Base-by-base conservation (phyloP, 2,113 vertebrate genomes). In the Engraulis encrasicolus region DNA sequence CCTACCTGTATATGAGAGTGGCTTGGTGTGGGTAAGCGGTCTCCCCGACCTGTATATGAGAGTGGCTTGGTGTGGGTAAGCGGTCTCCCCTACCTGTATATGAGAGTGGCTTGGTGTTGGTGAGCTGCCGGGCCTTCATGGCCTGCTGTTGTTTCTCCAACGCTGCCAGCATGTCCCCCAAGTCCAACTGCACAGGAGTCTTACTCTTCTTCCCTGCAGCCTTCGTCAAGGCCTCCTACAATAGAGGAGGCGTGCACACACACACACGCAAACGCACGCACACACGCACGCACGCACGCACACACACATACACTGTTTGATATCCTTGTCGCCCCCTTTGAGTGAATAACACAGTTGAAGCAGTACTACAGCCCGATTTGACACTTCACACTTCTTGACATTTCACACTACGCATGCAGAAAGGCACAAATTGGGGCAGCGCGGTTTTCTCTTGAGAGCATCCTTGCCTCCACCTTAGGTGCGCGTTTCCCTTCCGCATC, bases 181-280 rank as follows among this genome's bases (percentile, higher is more conserved):
- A 93, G 88, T 99, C 98, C n/a, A 99, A 87, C 94, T 99, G 97
- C 0, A 99, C 97, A 0, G 97, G 97, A 1, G 97, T 96, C 91
- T 99, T 98, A 88, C 97, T 99, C 92, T 99, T 99, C 91, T 98
- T 99, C 50, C 98, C 98, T 86, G 98, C 97, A 19, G 98, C 97
- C 92, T 99, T 99, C 81, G 96, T 98, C 86, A 99, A 93, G 6
- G 98, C 97, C 91, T 99, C 98, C 98, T 99, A 36, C 12, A 88
- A n/a, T 86, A 11, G 0, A 86, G 71, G 1, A 3, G 0, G 5
- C 11, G 17, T 14, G 17, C 23, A 74, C 66, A 74, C 66, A 34
- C 11, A 61, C 61, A 71, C n/a, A 23, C 52, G n/a, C 52, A 20
- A 6, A 58, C 52, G n/a, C 52, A 58, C 52, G n/a, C 52, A 58